phyloP scores from a whole-genome alignment of 2,888 invertebrate genomes.

The Tetropium fuscum region DNA sequence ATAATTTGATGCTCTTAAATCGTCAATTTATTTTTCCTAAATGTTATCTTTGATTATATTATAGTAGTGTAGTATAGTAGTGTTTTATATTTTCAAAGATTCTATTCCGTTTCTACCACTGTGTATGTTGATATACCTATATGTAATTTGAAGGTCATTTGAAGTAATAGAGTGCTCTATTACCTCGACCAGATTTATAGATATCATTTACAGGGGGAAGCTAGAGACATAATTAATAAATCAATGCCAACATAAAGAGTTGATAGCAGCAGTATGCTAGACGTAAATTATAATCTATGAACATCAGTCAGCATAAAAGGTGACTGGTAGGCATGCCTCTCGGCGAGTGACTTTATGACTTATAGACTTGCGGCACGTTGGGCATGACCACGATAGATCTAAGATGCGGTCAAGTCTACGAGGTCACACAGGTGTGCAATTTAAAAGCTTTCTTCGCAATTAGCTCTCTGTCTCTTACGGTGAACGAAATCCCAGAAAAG shows the following conservation, averaged over 20 bases:
- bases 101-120: too few relatives aligned
- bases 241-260: conserved; percentile 26
- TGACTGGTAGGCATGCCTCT: too few relatives aligned
- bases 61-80: too few relatives aligned
- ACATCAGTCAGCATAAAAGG: conserved; percentile 33
- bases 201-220: conserved; percentile 27
- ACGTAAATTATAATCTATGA: conserved; percentile 29
- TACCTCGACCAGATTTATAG: conserved; percentile 1
- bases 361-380: conserved; percentile 37
- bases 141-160: too few relatives aligned
- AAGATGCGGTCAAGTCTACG: conserved; percentile 48
- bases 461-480: conserved; percentile 13
- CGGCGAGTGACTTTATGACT: conserved; percentile 41
- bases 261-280: conserved; percentile 26
- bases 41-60: too few relatives aligned
- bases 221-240: conserved; percentile 33
- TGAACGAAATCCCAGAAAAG: conserved; percentile 9
- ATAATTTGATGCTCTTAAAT: too few relatives aligned
- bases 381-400: conserved; percentile 30
- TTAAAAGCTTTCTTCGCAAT: conserved; percentile 14
- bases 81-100: too few relatives aligned
- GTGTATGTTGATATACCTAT: too few relatives aligned
- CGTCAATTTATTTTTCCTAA: too few relatives aligned
- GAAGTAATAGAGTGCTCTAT: too few relatives aligned
- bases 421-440: conserved; percentile 56